Conservation (phyloP, 2,113 vertebrate species). For the Albula goreensis region DNA sequence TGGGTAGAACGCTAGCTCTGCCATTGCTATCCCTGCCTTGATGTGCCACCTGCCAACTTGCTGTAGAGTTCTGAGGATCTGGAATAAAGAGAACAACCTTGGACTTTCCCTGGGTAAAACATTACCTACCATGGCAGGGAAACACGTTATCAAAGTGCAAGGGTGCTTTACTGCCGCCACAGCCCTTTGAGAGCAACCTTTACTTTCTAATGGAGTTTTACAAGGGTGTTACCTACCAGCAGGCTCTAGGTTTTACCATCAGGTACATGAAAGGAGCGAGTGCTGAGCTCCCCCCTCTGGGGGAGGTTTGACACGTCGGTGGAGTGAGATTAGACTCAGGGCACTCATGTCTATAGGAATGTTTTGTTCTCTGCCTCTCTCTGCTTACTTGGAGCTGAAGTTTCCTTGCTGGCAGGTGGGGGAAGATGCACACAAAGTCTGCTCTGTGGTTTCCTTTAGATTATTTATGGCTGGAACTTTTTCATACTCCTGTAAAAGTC, state of each 20-base stretch:
- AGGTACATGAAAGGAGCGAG: constrained; percentile 26
- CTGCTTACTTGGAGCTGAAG: neutral
- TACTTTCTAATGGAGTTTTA: constrained; percentile 30
- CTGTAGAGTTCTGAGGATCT: constrained; percentile 17
- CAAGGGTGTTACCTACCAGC: constrained; percentile 27
- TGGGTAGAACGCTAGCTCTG: constrained; percentile 70
- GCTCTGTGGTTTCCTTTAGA: neutral
- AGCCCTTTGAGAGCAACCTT: constrained; percentile 31
- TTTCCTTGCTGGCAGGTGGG: neutral
- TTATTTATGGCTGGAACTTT: neutral
- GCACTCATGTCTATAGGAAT: constrained; percentile 9
- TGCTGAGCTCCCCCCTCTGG: constrained; percentile 1
- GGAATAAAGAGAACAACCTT: constrained; percentile 20
- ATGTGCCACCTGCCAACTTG: neutral
- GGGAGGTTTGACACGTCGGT: constrained; percentile 27
- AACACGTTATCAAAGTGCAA: constrained; percentile 23
- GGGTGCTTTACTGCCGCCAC: constrained; percentile 22
- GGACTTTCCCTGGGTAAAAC: constrained; percentile 72
- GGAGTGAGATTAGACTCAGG: constrained; percentile 33
- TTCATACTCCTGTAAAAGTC: neutral
- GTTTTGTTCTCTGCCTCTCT: constrained; percentile 2
- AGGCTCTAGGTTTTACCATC: constrained; percentile 29
- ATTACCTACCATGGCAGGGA: constrained; percentile 56
- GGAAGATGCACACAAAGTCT: neutral
- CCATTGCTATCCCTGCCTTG: constrained; percentile 44